Conservation (phyloP, 2,797 vertebrate species). For the Xenopus petersii region DNA sequence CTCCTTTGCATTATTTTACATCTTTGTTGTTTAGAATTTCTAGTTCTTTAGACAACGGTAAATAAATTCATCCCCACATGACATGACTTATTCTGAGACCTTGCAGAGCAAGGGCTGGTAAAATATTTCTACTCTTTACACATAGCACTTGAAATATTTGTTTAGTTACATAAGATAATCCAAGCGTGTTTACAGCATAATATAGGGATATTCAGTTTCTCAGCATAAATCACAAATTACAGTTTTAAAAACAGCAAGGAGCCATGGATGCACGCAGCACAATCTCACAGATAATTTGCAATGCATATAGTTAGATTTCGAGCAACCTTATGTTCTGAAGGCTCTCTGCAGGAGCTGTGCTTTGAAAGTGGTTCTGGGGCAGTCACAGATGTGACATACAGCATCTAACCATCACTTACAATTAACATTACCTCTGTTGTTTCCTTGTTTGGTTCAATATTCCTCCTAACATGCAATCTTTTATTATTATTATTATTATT, state of each 20-base stretch:
- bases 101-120: conserved; percentile 5
- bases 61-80: conserved; percentile 32
- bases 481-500: too few relatives aligned
- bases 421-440: too few relatives aligned
- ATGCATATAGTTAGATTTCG: conserved; percentile 28
- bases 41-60: conserved; percentile 27
- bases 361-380: background rate
- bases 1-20: conserved; percentile 26
- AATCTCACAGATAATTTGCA: conserved; percentile 18
- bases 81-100: conserved; percentile 12
- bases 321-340: conserved; percentile 22
- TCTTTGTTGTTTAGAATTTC: conserved; percentile 33
- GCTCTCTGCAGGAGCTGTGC: conserved; percentile 17
- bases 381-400: too few relatives aligned
- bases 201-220: conserved; percentile 26
- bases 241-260: conserved; percentile 46
- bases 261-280: conserved; percentile 17
- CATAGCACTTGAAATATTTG: conserved; percentile 23
- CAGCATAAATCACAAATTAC: conserved; percentile 42
- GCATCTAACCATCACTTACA: too few relatives aligned
- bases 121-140: conserved; percentile 35
- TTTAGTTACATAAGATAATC: conserved; percentile 33
- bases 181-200: conserved; percentile 25
- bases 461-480: too few relatives aligned
- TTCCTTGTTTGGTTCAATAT: too few relatives aligned